Conservation (phyloP, 2,888 invertebrate species). For the Ophion ellenae region DNA sequence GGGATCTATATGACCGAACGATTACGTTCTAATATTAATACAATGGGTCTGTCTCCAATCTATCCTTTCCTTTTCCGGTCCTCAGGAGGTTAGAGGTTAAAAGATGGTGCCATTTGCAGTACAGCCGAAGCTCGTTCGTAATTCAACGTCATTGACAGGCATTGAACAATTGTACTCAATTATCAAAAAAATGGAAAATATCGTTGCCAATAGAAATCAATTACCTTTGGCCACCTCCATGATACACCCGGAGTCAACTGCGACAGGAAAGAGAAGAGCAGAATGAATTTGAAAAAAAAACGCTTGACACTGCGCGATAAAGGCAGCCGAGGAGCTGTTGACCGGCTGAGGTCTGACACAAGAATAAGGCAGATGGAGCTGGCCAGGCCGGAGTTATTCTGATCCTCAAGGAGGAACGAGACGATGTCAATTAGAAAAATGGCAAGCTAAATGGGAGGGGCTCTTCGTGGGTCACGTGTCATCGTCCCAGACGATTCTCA, state of each 20-base stretch:
- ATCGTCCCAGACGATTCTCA: slow-evolving; percentile 27
- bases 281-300: not conserved
- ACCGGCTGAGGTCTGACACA: slow-evolving; percentile 71
- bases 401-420: slow-evolving; percentile 71
- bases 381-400: slow-evolving; percentile 78
- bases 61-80: too few relatives aligned
- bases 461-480: slow-evolving; percentile 47
- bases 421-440: slow-evolving; percentile 69
- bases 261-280: slow-evolving; percentile 12
- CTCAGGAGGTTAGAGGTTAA: too few relatives aligned
- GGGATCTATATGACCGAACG: too few relatives aligned
- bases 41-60: too few relatives aligned
- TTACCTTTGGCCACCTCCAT: slow-evolving; percentile 49
- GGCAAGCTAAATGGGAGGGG: slow-evolving; percentile 50
- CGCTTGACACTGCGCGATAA: not conserved
- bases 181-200: not conserved
- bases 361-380: slow-evolving; percentile 74
- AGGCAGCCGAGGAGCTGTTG: not conserved
- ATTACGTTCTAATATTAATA: too few relatives aligned
- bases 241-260: not conserved
- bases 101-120: too few relatives aligned
- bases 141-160: not conserved
- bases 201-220: not conserved
- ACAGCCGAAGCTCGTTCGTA: too few relatives aligned
- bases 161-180: not conserved